Evolutionary conservation across 2,888 invertebrate species (phyloP), one percentile per base, ranked within the genome.

Genomic region (Ceratothoa steindachneri): DNA sequence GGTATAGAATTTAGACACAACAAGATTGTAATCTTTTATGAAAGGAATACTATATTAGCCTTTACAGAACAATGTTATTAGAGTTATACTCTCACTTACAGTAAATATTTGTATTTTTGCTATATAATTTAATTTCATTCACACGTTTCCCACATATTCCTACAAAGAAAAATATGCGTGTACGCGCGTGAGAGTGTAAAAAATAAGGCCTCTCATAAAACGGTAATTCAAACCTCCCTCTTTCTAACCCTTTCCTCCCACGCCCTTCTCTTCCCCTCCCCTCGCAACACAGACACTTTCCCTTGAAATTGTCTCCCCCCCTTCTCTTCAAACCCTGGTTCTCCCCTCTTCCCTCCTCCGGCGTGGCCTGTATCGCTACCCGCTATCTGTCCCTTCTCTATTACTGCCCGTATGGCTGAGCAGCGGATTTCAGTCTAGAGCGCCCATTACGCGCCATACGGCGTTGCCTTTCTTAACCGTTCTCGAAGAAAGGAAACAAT

Each of bases 211-310:
- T 22, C 60, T 60, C 60, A 60, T 60, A 60, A 60, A 60, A 60
- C 60, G 24, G 60, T 60, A 60, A 60, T 60, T 60, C 27, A 60
- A 60, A 24, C 60, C 60, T 60, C 3, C 60, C 27, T 60, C 52
- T 24, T 12, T 15, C 27, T 60, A 60, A 60, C 60, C 60, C 60
- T 60, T 60, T 60, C 60, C 60, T 60, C 60, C 60, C 60, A 60
- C 60, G 60, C 60, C 60, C 24, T 60, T 24, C 12, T 60, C 60
- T 12, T 24, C 9, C 60, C 24, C 27, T 24, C 27, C 12, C 24
- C 41, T 15, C 41, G 7, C 15, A 5, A 41, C 41, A 9, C 41
- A 41, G 41, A 41, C 41, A 41, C 41, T 41, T 41, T 41, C 41
- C 41, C 41, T 41, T 15, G 5, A 41, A 41, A 41, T 41, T 41